Conservation (phyloP, 2,113 vertebrate species). For the Nymphicus hollandicus region DNA sequence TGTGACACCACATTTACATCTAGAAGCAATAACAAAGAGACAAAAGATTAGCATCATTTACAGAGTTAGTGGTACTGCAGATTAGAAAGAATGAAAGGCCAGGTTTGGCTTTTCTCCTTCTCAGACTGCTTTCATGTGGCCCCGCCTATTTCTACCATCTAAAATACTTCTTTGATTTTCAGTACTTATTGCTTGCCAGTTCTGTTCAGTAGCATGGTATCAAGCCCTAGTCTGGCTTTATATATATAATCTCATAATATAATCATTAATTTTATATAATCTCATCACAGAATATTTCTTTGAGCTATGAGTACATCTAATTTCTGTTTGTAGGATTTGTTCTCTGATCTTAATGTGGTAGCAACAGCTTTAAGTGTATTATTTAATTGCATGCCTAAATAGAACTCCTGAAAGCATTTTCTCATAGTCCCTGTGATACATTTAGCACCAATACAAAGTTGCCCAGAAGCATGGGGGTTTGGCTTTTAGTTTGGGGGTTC, state of each 20-base stretch:
- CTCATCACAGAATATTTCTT: neutral
- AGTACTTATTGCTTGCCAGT: neutral
- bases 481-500: neutral
- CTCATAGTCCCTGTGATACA: neutral
- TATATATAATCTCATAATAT: neutral
- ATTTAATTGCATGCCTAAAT: neutral
- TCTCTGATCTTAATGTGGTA: neutral
- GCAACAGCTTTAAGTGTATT: neutral
- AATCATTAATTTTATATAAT: neutral
- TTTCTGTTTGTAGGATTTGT: neutral
- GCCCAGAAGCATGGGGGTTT: neutral
- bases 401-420: neutral
- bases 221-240: neutral
- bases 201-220: neutral
- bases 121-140: neutral
- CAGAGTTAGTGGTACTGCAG: neutral
- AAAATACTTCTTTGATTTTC: neutral
- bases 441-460: neutral
- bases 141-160: neutral
- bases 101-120: neutral
- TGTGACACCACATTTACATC: neutral
- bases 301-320: neutral
- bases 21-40: neutral
- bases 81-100: neutral
- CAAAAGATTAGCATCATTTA: neutral